These are phyloP conservation scores for Drosophila borborema DNA, from an alignment of 2,888 invertebrate genomes.

Conservation along the genomic window DNA sequence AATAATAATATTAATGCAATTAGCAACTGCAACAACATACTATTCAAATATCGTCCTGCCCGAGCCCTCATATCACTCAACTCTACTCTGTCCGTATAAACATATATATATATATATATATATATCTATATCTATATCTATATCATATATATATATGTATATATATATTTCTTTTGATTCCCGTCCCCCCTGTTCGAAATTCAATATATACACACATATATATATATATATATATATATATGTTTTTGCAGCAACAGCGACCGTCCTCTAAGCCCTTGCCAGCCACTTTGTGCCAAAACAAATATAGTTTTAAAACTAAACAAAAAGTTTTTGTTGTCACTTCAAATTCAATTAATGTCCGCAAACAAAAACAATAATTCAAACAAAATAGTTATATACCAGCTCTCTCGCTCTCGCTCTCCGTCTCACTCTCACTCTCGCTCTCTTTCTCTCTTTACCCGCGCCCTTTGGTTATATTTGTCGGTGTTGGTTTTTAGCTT, in stretches of 20 bases:
- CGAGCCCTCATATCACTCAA: slow-evolving; percentile 77
- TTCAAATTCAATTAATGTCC: slow-evolving; percentile 77
- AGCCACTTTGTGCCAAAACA: slow-evolving; percentile 56
- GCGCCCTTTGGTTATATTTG: slow-evolving; percentile 57
- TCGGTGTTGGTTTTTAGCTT: slow-evolving; percentile 67
- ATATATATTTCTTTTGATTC: slow-evolving; percentile 20
- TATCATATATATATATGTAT: slow-evolving; percentile 8
- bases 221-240: slow-evolving; percentile 37
- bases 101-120: slow-evolving; percentile 7
- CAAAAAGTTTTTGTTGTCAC: slow-evolving; percentile 70
- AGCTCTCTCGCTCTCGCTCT: slow-evolving; percentile 30
- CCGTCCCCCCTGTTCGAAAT: slow-evolving; percentile 38
- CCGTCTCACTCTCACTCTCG: slow-evolving; percentile 21
- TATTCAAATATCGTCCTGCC: slow-evolving; percentile 74
- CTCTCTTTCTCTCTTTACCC: slow-evolving; percentile 20
- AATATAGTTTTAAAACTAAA: slow-evolving; percentile 66
- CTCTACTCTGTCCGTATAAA: slow-evolving; percentile 40
- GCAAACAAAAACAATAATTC: slow-evolving; percentile 67
- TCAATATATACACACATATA: slow-evolving; percentile 25
- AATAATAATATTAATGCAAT: slow-evolving; percentile 41
- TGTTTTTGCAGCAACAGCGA: slow-evolving; percentile 36
- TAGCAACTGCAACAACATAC: slow-evolving; percentile 58
- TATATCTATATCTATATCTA: slow-evolving; percentile 3
- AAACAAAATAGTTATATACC: slow-evolving; percentile 71
- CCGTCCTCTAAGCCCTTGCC: slow-evolving; percentile 59